phyloP scores from a whole-genome alignment of 2,888 invertebrate genomes.

The Panopea generosa region DNA sequence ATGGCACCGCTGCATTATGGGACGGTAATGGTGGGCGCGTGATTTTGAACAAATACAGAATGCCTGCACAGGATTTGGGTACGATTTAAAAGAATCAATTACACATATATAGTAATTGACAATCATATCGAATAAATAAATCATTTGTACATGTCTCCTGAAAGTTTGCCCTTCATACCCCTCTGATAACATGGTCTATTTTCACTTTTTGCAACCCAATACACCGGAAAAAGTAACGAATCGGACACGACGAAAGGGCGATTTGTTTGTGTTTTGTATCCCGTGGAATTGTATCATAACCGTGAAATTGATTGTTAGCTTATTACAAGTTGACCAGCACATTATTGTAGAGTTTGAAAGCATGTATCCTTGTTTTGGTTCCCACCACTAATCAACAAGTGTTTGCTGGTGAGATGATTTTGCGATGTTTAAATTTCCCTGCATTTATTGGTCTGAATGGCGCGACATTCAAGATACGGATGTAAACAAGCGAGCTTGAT shows the following conservation, averaged over 20 bases:
- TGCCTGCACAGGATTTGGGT: slow-evolving; percentile 77
- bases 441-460: slow-evolving; percentile 75
- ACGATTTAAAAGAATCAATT: slow-evolving; percentile 36
- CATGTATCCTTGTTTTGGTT: no score
- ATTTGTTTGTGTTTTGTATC: slow-evolving; percentile 9
- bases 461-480: slow-evolving; percentile 72
- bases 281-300: no score
- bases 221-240: slow-evolving; percentile 32
- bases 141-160: neutral
- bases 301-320: neutral
- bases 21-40: slow-evolving; percentile 86
- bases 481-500: slow-evolving; percentile 5
- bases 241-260: slow-evolving; percentile 52
- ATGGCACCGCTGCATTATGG: slow-evolving; percentile 77
- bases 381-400: slow-evolving; percentile 1
- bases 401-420: neutral
- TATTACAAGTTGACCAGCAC: neutral
- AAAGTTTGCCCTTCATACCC: neutral
- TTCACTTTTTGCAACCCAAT: slow-evolving; percentile 26
- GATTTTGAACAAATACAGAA: slow-evolving; percentile 85
- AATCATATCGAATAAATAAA: slow-evolving; percentile 7
- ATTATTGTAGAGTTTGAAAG: no score
- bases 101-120: slow-evolving; percentile 14
- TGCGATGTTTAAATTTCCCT: slow-evolving; percentile 80
- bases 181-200: slow-evolving; percentile 6